Evolutionary conservation across 92 coral and sea anemone species (phyloP).

Genomic region (Micromussa lordhowensis): DNA sequence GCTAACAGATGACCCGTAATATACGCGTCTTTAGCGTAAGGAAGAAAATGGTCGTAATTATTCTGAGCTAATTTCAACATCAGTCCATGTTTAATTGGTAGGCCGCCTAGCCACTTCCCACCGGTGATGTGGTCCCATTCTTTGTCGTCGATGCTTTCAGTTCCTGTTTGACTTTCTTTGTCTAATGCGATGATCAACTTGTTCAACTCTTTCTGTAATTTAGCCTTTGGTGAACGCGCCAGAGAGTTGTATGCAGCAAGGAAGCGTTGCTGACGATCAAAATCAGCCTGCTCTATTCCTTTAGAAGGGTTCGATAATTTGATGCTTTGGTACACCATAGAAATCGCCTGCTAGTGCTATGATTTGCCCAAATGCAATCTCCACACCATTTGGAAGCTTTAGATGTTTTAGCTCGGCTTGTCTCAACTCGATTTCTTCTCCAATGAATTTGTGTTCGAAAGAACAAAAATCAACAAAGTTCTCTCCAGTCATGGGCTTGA

Average conservation of each 20-base stretch:
- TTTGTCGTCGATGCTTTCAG: neutral
- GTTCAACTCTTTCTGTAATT: neutral
- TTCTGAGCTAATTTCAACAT: slow-evolving; percentile 47
- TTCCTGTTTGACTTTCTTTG: neutral
- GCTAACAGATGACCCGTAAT: slow-evolving; percentile 55
- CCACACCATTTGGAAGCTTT: slow-evolving; percentile 25
- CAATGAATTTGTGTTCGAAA: neutral
- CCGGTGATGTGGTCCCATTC: slow-evolving; percentile 36
- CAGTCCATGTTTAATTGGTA: slow-evolving; percentile 31
- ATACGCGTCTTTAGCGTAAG: slow-evolving; percentile 54
- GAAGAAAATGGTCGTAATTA: slow-evolving; percentile 61
- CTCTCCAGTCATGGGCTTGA: neutral
- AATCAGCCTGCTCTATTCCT: neutral
- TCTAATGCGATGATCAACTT: neutral
- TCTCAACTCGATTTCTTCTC: neutral
- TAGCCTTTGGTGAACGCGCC: neutral
- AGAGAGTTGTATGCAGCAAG: slow-evolving; percentile 18
- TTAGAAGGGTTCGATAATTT: neutral
- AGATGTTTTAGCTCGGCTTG: neutral
- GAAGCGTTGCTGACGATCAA: slow-evolving; percentile 14
- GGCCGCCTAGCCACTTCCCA: slow-evolving; percentile 37
- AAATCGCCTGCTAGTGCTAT: slow-evolving; percentile 41
- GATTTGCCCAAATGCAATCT: slow-evolving; percentile 11
- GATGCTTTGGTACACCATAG: slow-evolving; percentile 35
- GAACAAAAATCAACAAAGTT: neutral